Percentiles rank a stretch among this genome's conserved stretches.
phyloP scores from a whole-genome alignment of 1,140 invertebrate genomes.

The Littorina saxatilis region DNA sequence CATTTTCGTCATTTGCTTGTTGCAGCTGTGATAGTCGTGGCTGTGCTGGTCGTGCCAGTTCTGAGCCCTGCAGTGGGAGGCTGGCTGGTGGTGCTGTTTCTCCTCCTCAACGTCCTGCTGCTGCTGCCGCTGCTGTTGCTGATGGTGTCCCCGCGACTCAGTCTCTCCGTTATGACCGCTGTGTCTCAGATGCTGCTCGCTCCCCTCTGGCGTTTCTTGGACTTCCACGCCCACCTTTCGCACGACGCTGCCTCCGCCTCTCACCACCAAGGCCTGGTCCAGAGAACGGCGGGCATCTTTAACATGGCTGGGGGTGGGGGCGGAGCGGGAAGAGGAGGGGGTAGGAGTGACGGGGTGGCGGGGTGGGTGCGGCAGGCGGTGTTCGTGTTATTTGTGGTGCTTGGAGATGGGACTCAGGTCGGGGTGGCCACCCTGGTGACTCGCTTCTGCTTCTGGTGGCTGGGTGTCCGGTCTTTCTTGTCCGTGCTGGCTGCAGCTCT shows the following conservation, averaged over 20 bases:
- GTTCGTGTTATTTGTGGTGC: background rate
- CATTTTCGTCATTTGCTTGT: background rate
- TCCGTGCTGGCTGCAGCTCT: background rate
- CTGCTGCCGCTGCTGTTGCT: conserved; percentile 7
- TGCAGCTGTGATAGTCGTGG: background rate
- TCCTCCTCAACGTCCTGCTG: background rate
- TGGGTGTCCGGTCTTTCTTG: background rate
- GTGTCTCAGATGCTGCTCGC: background rate
- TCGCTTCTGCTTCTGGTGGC: background rate
- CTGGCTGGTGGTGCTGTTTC: background rate
- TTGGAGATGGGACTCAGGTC: background rate
- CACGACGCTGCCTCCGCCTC: background rate
- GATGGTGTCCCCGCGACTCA: background rate
- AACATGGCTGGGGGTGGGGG: background rate
- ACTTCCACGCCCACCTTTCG: background rate
- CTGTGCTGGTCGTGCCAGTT: background rate
- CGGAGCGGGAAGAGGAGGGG: background rate
- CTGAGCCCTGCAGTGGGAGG: background rate
- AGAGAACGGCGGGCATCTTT: background rate
- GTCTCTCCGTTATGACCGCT: background rate
- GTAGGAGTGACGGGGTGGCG: background rate
- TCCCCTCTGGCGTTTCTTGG: background rate
- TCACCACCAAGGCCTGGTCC: background rate
- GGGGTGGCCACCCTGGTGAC: background rate
- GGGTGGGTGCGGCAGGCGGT: background rate